These are phyloP conservation scores for Aurelia sp. DNA, from an alignment of 30 jellyfish, hydroid and myxozoan genomes.

Conservation along the genomic window DNA sequence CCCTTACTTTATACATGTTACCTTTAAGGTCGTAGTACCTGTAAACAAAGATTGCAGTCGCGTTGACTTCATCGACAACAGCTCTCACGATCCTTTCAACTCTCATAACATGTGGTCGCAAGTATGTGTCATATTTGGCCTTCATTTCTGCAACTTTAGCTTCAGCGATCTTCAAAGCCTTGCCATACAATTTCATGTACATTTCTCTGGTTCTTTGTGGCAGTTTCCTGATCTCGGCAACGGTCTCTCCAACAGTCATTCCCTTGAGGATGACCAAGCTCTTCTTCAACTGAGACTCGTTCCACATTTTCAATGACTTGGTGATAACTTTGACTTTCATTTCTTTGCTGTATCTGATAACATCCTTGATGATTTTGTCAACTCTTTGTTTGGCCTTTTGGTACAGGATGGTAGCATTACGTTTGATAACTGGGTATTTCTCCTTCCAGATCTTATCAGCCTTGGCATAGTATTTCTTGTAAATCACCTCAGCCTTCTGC, in stretches of 20 bases:
- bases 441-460: constrained; percentile 72
- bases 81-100: constrained; percentile 43
- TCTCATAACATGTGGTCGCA: constrained; percentile 41
- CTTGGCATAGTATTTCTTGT: constrained; percentile 60
- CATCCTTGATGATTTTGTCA: constrained; percentile 40
- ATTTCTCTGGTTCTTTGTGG: constrained; percentile 68
- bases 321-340: constrained; percentile 40
- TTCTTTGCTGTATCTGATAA: constrained; percentile 56
- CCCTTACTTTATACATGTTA: constrained; percentile 41
- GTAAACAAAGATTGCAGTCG: constrained; percentile 70
- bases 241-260: constrained; percentile 94
- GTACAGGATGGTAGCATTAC: constrained; percentile 37
- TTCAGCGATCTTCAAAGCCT: constrained; percentile 22
- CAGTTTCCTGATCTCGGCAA: constrained; percentile 78
- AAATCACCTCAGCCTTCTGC: constrained; percentile 29
- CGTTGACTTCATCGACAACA: constrained; percentile 68
- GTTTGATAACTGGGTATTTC: constrained; percentile 51
- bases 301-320: constrained; percentile 70
- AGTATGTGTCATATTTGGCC: constrained; percentile 32
- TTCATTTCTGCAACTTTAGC: constrained; percentile 21
- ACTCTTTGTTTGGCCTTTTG: constrained; percentile 30
- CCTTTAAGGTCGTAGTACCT: constrained; percentile 71
- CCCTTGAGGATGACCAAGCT: constrained; percentile 64
- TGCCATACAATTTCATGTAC: constrained; percentile 21
- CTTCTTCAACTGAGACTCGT: constrained; percentile 52